Base-by-base conservation (phyloP, 2,888 invertebrate genomes). In the Troilus luridus region DNA sequence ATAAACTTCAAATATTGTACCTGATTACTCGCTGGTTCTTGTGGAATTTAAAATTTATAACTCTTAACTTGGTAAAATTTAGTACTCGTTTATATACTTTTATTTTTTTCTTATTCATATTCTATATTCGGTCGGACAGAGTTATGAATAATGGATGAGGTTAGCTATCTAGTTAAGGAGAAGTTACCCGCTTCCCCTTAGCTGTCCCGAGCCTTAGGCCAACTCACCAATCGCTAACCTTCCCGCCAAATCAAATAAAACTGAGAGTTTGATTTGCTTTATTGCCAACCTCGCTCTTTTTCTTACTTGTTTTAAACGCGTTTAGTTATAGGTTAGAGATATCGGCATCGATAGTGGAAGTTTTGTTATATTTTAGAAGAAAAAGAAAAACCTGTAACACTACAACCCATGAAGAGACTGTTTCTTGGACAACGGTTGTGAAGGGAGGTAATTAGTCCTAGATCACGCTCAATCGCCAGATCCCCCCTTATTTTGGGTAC, bases 71-170 rank as follows among this genome's bases (percentile, higher is more conserved):
- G 12, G 24, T 72, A 72, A 72, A 72, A 24, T 67, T 67, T 14
- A 24, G 14, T 67, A 14, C 67, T 24, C 11, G 24, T 14, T 67
- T 67, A 3, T 41, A 24, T 64, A 64, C 67, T 67, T 67, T 7
- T 7, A 27, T 27, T 41, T 27, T n/a, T 17, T 41, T 9, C 19
- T 77, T 64, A 9, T 77, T 41, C 17, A 41, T 77, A 77, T 77
- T 24, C 17, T 24, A 8, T 77, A 77, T 19, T 77, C 1, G 17
- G 24, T 27, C 17, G 8, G 72, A 12, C 14, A 19, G 19, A 77
- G 41, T 41, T 41, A 19, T 77, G 72, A 77, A 77, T 77, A 77
- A 77, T 77, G 72, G 14, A 77, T 77, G 19, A 77, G 72, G 72
- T 41, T 17, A 41, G 41, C 41, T 41, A 77, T 27, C 72, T 77